phyloP scores from a whole-genome alignment of 2,113 vertebrate species.

The Hucho hucho region DNA sequence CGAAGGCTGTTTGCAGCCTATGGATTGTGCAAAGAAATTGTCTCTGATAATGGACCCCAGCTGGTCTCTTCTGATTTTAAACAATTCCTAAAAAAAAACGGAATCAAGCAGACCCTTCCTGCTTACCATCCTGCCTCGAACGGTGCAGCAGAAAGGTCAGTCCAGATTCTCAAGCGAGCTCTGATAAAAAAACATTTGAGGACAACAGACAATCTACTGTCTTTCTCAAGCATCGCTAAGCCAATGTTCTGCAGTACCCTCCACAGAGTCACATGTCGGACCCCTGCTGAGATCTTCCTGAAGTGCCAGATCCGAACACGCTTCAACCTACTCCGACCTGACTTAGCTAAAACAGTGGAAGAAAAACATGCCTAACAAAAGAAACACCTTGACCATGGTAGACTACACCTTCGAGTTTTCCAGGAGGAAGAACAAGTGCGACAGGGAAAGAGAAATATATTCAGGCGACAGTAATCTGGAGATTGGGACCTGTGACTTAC shows the following conservation, averaged over 20 bases:
- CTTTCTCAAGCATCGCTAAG: neutral
- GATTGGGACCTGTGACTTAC: neutral
- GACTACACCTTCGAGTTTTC: neutral
- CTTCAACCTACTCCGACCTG: neutral
- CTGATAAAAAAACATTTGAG: too few relatives aligned
- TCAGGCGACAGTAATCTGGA: neutral
- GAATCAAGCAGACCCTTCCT: neutral
- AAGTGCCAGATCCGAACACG: neutral
- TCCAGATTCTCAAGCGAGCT: too few relatives aligned
- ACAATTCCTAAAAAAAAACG: neutral
- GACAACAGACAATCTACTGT: too few relatives aligned
- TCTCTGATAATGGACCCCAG: constrained; percentile 14
- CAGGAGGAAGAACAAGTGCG: neutral
- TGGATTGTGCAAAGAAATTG: constrained; percentile 8
- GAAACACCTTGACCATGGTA: neutral
- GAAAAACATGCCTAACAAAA: neutral
- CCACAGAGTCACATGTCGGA: neutral
- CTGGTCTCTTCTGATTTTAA: neutral
- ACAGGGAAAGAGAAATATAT: neutral
- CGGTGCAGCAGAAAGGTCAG: neutral
- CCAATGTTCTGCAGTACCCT: neutral
- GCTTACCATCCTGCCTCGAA: neutral
- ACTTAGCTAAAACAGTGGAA: neutral
- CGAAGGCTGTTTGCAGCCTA: constrained; percentile 6
- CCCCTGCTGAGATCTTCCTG: constrained; percentile 2